Percentiles rank a stretch among this genome's conserved stretches.
These are phyloP conservation scores for Ips nitidus DNA, from an alignment of 1,140 invertebrate species.

Conservation along the genomic window DNA sequence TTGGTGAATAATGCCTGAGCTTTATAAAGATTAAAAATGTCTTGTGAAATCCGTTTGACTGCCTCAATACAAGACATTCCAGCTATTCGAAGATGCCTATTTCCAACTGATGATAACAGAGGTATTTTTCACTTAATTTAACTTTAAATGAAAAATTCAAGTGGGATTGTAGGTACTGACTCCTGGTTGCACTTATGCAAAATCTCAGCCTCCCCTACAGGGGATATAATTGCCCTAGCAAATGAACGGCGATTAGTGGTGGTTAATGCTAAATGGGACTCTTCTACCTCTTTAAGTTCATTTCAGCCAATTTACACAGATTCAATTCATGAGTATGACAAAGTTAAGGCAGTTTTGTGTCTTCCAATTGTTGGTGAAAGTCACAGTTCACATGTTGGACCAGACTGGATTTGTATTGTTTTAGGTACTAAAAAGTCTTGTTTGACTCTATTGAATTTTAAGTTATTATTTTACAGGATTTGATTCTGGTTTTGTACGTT, in stretches of 20 bases:
- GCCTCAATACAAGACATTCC: slow-evolving; percentile 65
- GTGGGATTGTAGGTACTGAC: slow-evolving; percentile 54
- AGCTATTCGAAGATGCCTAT: slow-evolving; percentile 61
- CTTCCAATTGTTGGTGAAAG: slow-evolving; percentile 54
- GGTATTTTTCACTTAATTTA: slow-evolving; percentile 27
- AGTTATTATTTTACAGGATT: slow-evolving; percentile 61
- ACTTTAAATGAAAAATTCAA: neutral
- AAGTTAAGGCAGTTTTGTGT: slow-evolving; percentile 55
- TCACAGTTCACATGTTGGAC: slow-evolving; percentile 59
- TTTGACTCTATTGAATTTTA: neutral
- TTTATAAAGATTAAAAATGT: slow-evolving; percentile 52
- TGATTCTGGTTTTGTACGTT: slow-evolving; percentile 78
- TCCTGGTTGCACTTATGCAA: slow-evolving; percentile 73
- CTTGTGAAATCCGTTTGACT: slow-evolving; percentile 69
- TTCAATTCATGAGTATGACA: slow-evolving; percentile 58
- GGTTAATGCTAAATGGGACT: slow-evolving; percentile 67
- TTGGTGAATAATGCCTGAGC: too few relatives aligned
- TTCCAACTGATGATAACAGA: slow-evolving; percentile 56
- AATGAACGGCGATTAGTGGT: slow-evolving; percentile 66
- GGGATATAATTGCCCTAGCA: slow-evolving; percentile 70
- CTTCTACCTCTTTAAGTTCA: slow-evolving; percentile 51
- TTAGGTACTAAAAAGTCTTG: slow-evolving; percentile 51
- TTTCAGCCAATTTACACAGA: slow-evolving; percentile 58
- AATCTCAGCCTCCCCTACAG: slow-evolving; percentile 72
- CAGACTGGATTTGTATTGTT: slow-evolving; percentile 92